Conservation (phyloP, 2,113 vertebrate genomes). For the Panthera leo region DNA sequence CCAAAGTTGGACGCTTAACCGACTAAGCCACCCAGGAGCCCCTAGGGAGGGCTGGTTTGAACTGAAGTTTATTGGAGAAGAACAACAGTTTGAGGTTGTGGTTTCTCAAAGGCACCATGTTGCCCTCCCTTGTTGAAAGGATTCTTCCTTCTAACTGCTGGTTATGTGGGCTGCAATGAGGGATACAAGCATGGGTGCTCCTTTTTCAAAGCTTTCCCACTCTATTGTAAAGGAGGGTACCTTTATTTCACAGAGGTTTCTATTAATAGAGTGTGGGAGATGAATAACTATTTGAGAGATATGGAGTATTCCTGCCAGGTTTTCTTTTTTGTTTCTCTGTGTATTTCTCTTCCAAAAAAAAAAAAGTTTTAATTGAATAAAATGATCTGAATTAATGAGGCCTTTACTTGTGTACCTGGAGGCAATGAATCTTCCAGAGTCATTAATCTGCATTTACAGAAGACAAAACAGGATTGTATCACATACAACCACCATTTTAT, state of each 20-base stretch:
- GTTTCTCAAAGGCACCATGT: neutral
- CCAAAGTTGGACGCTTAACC: too few relatives aligned
- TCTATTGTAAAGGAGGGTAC: neutral
- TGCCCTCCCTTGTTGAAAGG: neutral
- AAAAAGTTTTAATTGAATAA: slow-evolving; percentile 12
- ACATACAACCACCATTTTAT: neutral
- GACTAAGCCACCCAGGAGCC: too few relatives aligned
- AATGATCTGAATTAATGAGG: neutral
- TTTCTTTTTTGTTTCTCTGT: neutral
- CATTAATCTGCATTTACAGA: neutral
- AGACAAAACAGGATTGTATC: neutral
- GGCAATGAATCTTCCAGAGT: neutral
- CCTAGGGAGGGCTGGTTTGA: neutral
- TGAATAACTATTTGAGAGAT: neutral
- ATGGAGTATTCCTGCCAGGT: neutral
- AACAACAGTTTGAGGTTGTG: neutral
- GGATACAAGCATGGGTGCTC: neutral
- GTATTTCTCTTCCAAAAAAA: neutral
- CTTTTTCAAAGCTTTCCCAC: neutral
- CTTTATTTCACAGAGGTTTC: neutral
- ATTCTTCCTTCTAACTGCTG: neutral
- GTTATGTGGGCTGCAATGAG: neutral
- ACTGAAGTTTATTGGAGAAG: neutral
- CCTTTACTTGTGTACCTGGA: neutral
- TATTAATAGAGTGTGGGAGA: neutral